phyloP scores from a whole-genome alignment of 1,140 invertebrate species.

The Elymnias hypermnestra region DNA sequence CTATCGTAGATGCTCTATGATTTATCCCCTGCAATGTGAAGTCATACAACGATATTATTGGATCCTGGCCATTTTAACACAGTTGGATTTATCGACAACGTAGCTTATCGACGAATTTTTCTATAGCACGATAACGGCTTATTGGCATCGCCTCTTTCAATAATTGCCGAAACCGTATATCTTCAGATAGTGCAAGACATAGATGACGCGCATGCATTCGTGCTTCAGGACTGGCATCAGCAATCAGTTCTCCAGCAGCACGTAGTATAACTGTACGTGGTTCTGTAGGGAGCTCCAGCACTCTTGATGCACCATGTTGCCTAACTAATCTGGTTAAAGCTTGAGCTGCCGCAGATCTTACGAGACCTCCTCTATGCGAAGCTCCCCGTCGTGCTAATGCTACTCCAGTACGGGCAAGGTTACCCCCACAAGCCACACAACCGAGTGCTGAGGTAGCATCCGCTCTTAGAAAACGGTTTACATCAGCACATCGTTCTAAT shows the following conservation, averaged over 20 bases:
- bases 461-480: conserved; percentile 92
- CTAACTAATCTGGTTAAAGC: conserved; percentile 84
- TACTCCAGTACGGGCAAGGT: conserved; percentile 57
- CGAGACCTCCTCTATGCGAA: conserved; percentile 90
- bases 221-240: conserved; percentile 91
- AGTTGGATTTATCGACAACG: conserved; percentile 35
- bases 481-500: conserved; percentile 92
- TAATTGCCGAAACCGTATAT: conserved; percentile 80
- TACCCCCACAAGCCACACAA: conserved; percentile 84
- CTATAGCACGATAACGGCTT: conserved; percentile 80
- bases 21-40: no score
- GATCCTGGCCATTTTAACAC: no score
- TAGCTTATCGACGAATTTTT: conserved; percentile 76
- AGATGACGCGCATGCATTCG: conserved; percentile 84
- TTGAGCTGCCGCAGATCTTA: conserved; percentile 87
- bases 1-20: no score
- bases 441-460: conserved; percentile 91
- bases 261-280: conserved; percentile 87
- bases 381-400: conserved; percentile 76
- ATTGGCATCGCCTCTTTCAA: conserved; percentile 81
- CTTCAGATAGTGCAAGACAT: conserved; percentile 78
- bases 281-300: conserved; percentile 85
- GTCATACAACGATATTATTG: background rate
- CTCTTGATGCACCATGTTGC: conserved; percentile 84
- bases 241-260: conserved; percentile 87